phyloP scores from a whole-genome alignment of 2,797 vertebrate genomes.

The Potorous gilbertii region DNA sequence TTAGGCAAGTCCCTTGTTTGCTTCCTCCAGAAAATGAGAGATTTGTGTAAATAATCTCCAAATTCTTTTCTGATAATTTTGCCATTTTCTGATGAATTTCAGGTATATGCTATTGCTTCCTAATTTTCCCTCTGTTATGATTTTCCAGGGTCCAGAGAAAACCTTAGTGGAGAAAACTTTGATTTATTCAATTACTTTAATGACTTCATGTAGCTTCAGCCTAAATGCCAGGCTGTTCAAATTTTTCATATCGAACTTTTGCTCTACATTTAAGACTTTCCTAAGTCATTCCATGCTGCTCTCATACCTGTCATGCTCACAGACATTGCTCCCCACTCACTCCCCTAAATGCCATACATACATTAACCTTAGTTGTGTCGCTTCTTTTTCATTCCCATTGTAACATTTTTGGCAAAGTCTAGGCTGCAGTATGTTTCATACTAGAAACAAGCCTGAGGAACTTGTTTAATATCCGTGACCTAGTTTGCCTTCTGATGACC shows the following conservation, averaged over 20 bases:
- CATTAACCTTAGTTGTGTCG: neutral
- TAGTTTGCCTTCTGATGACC: neutral
- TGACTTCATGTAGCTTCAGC: neutral
- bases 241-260: neutral
- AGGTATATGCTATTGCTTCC: neutral
- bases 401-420: neutral
- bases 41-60: neutral
- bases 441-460: neutral
- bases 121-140: neutral
- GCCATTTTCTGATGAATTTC: neutral
- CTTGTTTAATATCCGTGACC: neutral
- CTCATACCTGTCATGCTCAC: neutral
- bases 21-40: neutral
- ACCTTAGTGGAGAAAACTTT: neutral
- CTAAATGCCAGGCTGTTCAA: neutral
- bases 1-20: neutral
- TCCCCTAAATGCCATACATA: neutral
- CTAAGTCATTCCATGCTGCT: neutral
- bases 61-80: neutral
- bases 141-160: neutral
- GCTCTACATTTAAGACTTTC: neutral
- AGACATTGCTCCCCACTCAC: neutral
- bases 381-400: neutral
- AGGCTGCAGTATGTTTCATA: neutral
- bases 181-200: neutral